Conservation (phyloP, 1,140 invertebrate species). For the Bombus confusus region DNA sequence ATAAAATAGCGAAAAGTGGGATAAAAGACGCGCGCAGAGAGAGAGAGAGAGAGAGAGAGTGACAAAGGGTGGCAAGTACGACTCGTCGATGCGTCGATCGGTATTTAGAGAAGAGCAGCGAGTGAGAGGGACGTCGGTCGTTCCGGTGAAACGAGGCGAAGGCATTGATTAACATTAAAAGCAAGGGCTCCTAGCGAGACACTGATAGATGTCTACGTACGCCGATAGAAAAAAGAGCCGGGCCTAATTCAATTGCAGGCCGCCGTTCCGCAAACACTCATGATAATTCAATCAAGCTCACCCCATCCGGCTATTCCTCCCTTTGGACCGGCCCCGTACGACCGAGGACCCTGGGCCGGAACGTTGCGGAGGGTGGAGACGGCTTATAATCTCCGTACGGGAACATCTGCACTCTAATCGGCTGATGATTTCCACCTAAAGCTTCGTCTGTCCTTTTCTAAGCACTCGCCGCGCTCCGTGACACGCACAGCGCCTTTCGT, state of each 20-base stretch:
- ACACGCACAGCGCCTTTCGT: neutral
- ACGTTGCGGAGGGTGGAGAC: conserved; percentile 61
- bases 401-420: conserved; percentile 83
- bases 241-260: conserved; percentile 81
- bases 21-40: too few species aligned
- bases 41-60: too few species aligned
- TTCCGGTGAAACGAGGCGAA: conserved; percentile 21
- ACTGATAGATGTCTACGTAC: conserved; percentile 74
- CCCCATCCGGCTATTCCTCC: conserved; percentile 65
- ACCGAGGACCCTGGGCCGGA: conserved; percentile 59
- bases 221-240: conserved; percentile 67
- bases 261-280: conserved; percentile 82
- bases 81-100: neutral
- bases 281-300: conserved; percentile 82
- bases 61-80: too few species aligned
- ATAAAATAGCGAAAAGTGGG: too few species aligned
- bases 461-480: neutral
- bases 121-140: neutral
- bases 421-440: conserved; percentile 76
- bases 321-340: conserved; percentile 13
- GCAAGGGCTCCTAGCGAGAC: conserved; percentile 45
- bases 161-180: conserved; percentile 44
- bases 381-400: conserved; percentile 79
- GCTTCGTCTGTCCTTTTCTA: conserved; percentile 21
- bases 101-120: neutral